Percentiles rank a stretch among this genome's conserved stretches.
Conservation (phyloP, 2,113 vertebrate species). For the Himantopus leucocephalus region DNA sequence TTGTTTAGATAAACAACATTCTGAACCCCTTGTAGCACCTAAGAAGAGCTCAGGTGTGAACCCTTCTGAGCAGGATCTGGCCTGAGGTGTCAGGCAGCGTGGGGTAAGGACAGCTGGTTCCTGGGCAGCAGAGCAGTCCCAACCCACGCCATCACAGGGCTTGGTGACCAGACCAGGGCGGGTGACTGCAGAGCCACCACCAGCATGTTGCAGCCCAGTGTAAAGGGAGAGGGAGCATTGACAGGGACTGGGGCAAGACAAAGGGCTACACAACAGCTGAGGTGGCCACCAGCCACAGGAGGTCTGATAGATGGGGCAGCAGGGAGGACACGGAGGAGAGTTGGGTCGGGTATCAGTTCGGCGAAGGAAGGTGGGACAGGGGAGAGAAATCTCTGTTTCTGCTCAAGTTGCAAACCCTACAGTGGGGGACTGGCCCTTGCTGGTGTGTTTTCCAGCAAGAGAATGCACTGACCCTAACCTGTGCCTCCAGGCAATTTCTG, state of each 20-base stretch:
- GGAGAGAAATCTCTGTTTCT: neutral
- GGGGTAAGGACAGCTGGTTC: neutral
- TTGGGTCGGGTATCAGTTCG: neutral
- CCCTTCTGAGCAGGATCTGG: neutral
- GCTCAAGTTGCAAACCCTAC: rapidly evolving
- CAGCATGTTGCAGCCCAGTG: neutral
- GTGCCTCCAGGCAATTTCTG: neutral
- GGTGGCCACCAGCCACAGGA: neutral
- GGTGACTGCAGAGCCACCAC: neutral
- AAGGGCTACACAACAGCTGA: neutral
- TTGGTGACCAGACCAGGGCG: neutral
- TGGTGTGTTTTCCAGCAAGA: neutral
- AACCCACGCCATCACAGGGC: neutral
- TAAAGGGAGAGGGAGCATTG: neutral
- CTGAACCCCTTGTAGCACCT: neutral
- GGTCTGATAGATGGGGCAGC: neutral
- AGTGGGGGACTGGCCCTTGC: rapidly evolving
- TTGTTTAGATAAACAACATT: neutral
- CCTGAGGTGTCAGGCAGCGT: rapidly evolving
- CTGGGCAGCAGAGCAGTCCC: neutral
- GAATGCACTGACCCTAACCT: neutral
- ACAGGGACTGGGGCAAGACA: neutral
- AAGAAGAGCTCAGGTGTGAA: neutral
- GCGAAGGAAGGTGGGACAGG: neutral
- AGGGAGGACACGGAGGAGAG: neutral